Evolutionary conservation across 2,888 invertebrate genomes (phyloP).

Genomic region (Caenorhabditis drosophilae): DNA sequence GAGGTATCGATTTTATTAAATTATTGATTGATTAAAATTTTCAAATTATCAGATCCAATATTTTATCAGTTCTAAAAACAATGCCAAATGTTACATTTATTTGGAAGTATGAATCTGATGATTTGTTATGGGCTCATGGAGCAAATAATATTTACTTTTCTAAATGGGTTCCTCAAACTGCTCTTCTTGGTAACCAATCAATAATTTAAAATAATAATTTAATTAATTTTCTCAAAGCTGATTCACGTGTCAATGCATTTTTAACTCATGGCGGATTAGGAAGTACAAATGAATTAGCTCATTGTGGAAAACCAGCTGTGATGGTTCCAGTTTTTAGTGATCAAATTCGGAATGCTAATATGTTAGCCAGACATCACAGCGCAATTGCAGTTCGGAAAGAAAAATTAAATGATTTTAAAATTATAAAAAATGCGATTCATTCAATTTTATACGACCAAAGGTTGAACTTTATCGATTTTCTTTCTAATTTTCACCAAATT

Average conservation of each 20-base stretch:
- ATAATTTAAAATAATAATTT: neutral
- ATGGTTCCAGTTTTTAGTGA: conserved; percentile 40
- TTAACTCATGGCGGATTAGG: conserved; percentile 36
- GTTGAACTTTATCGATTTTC: no score
- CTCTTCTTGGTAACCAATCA: conserved; percentile 11
- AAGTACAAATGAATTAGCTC: conserved; percentile 36
- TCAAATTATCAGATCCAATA: conserved; percentile 13
- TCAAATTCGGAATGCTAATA: conserved; percentile 36
- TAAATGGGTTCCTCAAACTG: conserved; percentile 34
- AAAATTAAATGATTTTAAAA: conserved; percentile 17
- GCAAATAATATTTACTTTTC: conserved; percentile 18
- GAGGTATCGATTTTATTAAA: no score
- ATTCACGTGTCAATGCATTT: conserved; percentile 22
- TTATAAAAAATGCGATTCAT: conserved; percentile 7
- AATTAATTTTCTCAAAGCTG: neutral
- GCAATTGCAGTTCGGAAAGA: conserved; percentile 20
- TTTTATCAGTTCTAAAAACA: conserved; percentile 5
- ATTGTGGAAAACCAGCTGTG: conserved; percentile 26
- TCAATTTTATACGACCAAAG: conserved; percentile 9
- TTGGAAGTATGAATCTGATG: conserved; percentile 38
- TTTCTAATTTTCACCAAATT: no score
- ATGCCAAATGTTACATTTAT: conserved; percentile 34
- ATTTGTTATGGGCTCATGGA: conserved; percentile 11
- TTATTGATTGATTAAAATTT: no score
- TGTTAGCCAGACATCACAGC: conserved; percentile 30